Evolutionary conservation across 2,888 invertebrate species (phyloP).

Genomic region (Zele albiditarsus): DNA sequence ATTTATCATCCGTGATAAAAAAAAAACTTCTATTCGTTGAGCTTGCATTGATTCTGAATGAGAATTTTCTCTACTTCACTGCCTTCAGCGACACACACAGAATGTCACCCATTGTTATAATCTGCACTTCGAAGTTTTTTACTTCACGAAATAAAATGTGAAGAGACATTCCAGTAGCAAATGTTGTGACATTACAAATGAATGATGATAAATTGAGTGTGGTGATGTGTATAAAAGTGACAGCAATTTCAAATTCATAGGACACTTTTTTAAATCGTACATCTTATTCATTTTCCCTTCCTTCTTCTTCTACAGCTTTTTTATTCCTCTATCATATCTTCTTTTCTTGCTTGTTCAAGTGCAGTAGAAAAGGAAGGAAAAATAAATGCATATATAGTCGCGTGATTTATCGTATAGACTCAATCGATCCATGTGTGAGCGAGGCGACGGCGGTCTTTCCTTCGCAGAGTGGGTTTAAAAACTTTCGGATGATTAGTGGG

Average conservation of each 20-base stretch:
- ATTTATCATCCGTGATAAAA: background rate
- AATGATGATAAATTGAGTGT: background rate
- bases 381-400: background rate
- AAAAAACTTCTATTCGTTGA: too few species aligned
- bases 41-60: too few species aligned
- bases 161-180: background rate
- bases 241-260: conserved; percentile 20
- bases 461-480: conserved; percentile 35
- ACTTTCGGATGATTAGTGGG: conserved; percentile 52
- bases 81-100: too few species aligned
- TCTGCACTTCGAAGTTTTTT: too few species aligned
- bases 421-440: conserved; percentile 48
- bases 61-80: too few species aligned
- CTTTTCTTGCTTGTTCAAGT: background rate
- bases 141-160: background rate
- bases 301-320: background rate
- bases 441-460: conserved; percentile 38
- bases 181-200: background rate
- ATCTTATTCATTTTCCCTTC: background rate
- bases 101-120: too few species aligned
- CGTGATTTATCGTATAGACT: conserved; percentile 27
- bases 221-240: background rate
- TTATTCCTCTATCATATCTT: background rate
- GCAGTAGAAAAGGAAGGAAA: background rate
- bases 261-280: background rate